Conservation (phyloP, 1,140 invertebrate genomes). For the Nixonia krombeini region DNA sequence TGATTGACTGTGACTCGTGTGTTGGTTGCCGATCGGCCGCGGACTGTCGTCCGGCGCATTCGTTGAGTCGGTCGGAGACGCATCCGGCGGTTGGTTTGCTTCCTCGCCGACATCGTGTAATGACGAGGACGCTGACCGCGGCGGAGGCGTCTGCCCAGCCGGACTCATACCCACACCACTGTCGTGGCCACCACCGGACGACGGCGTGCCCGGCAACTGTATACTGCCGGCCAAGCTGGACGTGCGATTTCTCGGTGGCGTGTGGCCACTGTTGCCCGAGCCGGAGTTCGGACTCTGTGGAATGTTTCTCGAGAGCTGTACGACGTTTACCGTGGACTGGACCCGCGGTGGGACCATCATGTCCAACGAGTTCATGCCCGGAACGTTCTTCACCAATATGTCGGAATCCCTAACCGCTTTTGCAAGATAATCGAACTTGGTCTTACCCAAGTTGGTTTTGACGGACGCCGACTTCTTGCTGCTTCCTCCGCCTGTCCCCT, state of each 20-base stretch:
- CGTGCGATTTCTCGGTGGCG: conserved; percentile 55
- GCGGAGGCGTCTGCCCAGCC: conserved; percentile 65
- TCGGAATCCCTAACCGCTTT: conserved; percentile 61
- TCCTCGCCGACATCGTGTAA: conserved; percentile 66
- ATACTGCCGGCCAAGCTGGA: conserved; percentile 54
- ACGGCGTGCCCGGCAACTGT: conserved; percentile 61
- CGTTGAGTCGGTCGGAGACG: conserved; percentile 58
- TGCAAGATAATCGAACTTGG: conserved; percentile 58
- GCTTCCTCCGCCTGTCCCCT: conserved; percentile 32
- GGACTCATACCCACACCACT: conserved; percentile 69
- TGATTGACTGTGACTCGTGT: too few relatives aligned
- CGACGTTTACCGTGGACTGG: conserved; percentile 74
- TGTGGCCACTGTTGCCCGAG: conserved; percentile 57
- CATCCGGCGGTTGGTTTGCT: conserved; percentile 62
- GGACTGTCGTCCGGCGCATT: conserved; percentile 45
- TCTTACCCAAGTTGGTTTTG: conserved; percentile 55
- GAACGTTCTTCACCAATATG: conserved; percentile 61
- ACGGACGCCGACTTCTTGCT: conserved; percentile 26
- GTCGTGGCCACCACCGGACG: conserved; percentile 64
- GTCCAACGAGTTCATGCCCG: conserved; percentile 61
- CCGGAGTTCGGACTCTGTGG: conserved; percentile 64
- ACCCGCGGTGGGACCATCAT: conserved; percentile 73
- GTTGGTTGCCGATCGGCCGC: too few relatives aligned
- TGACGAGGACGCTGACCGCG: conserved; percentile 56
- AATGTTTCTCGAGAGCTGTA: conserved; percentile 72